Percentiles rank a stretch among this genome's conserved stretches.
Conservation (phyloP, 2,888 invertebrate genomes). For the Apodemia mormo region DNA sequence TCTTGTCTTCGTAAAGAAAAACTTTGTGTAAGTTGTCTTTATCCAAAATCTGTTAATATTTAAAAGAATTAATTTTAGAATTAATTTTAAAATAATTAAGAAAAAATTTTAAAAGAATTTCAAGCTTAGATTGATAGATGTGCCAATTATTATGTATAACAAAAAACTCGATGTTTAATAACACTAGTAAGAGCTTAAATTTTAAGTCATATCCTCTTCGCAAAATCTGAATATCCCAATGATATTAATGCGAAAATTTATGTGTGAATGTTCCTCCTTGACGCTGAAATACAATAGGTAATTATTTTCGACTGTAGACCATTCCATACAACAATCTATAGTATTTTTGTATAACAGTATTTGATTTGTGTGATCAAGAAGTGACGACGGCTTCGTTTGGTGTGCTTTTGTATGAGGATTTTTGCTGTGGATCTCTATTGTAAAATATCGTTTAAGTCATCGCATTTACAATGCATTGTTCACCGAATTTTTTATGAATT, state of each 20-base stretch:
- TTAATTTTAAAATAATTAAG: too few relatives aligned
- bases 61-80: too few relatives aligned
- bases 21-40: too few relatives aligned
- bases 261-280: neutral
- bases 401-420: neutral
- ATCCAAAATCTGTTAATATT: too few relatives aligned
- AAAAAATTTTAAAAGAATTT: too few relatives aligned
- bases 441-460: neutral
- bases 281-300: neutral
- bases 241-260: too few relatives aligned
- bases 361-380: neutral
- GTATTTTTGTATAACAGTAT: conserved; percentile 10
- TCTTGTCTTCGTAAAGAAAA: too few relatives aligned
- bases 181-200: neutral
- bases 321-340: conserved; percentile 1
- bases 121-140: neutral
- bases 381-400: neutral
- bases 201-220: neutral
- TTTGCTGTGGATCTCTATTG: neutral
- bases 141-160: neutral
- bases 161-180: neutral
- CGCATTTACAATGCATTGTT: conserved; percentile 52
- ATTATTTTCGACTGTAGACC: neutral
- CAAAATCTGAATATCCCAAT: neutral
- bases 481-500: conserved; percentile 70